Evolutionary conservation across 2,797 vertebrate genomes (phyloP).

Genomic region (Triplophysa yarkandensis): DNA sequence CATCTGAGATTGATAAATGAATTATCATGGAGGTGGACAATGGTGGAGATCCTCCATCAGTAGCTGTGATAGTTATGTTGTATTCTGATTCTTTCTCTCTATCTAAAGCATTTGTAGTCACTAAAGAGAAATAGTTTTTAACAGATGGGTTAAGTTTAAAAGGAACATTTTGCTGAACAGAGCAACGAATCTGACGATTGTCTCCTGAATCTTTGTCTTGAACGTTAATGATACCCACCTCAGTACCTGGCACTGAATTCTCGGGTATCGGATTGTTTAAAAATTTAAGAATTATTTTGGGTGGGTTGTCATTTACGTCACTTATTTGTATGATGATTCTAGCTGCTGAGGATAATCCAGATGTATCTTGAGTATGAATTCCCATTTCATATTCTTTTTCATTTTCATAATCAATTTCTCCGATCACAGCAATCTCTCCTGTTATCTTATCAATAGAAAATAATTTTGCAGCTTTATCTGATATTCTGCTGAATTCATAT

Average conservation of each 20-base stretch:
- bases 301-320: conserved; percentile 46
- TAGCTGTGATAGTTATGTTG: conserved; percentile 67
- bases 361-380: conserved; percentile 30
- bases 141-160: conserved; percentile 68
- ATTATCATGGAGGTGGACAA: conserved; percentile 54
- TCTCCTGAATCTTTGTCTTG: conserved; percentile 54
- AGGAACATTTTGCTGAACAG: conserved; percentile 51
- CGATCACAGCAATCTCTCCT: conserved; percentile 4
- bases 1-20: conserved; percentile 63
- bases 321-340: conserved; percentile 35
- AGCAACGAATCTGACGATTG: conserved; percentile 38
- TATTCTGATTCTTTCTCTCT: too few species aligned
- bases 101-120: conserved; percentile 61
- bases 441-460: conserved; percentile 30
- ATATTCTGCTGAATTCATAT: conserved; percentile 19
- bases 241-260: conserved; percentile 24
- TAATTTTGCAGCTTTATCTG: background rate
- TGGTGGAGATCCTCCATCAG: conserved; percentile 61
- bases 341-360: conserved; percentile 27
- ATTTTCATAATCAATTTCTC: conserved; percentile 32
- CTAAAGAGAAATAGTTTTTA: conserved; percentile 67
- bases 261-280: conserved; percentile 33
- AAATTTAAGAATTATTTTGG: conserved; percentile 39
- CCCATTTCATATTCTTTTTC: conserved; percentile 31
- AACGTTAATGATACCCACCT: conserved; percentile 52